Evolutionary conservation across 2,113 vertebrate species (phyloP), one percentile per base, ranked within the genome.

Genomic region (Myotis brandtii): DNA sequence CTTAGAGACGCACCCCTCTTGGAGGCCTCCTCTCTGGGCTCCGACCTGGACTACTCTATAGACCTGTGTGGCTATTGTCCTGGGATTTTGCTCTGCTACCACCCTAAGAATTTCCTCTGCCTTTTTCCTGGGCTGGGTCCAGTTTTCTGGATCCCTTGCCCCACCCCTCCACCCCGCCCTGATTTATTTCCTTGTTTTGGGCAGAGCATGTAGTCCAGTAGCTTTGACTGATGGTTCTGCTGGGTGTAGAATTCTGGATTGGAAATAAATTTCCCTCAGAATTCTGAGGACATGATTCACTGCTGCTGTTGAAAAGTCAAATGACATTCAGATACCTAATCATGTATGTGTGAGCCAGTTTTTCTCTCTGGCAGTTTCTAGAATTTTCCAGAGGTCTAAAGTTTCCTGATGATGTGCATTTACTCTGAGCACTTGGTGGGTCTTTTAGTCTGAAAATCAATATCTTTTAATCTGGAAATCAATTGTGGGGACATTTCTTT

Each of bases 381-480:
- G 67, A 37, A 37, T 75, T 46, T 70, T 91, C 23, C 27, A 43
- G 83, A 85, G 25, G n/a, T 64, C 77, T 91, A 5, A 43, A 40
- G 56, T 54, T 83, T 80, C 70, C 6, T 20, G 30, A 21, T 14
- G 40, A 34, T 50, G 17, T 17, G 23, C 13, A 4, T 48, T 88
- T 43, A 59, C 20, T n/a, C 1, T 5, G 34, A 46, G 30, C 25
- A 34, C 32, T 25, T 81, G 43, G 17, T 66, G 50, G 54, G 14
- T 3, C 70, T 62, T 77, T 90, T 46, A 48, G 13, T 77, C 40
- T 66, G 46, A 20, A 95, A 43, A 43, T 34, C 8, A 23, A 16
- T 89, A 34, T 89, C 37, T 86, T 82, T 70, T 66, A 96, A 77
- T 86, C 67, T 66, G 43, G 59, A 85, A 91, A 70, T 85, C 66